Evolutionary conservation across 2,797 vertebrate genomes (phyloP).

Genomic region (Rhinichthys osculus): DNA sequence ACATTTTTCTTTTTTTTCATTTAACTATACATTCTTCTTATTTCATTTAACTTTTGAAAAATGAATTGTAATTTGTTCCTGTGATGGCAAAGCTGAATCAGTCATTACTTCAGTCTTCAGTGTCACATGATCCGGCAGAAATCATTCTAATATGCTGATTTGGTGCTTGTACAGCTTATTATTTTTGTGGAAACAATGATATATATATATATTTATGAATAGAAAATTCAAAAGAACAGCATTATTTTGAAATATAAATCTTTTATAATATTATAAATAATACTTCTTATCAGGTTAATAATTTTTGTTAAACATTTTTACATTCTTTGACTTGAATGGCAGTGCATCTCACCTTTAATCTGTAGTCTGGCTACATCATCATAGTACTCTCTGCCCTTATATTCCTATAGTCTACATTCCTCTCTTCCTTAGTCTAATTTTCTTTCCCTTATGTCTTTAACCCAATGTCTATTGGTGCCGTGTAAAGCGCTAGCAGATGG

Average conservation of each 20-base stretch:
- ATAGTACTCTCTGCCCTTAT: not conserved
- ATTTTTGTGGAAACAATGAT: not conserved
- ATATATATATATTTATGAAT: not conserved
- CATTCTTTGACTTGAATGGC: not conserved
- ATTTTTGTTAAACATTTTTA: not conserved
- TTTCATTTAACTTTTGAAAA: no score
- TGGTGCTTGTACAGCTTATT: not conserved
- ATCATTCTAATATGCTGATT: not conserved
- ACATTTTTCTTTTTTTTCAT: no score
- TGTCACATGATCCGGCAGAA: not conserved
- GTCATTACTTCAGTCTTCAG: not conserved
- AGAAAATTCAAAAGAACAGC: not conserved
- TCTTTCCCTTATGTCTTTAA: conserved; percentile 49
- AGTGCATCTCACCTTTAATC: not conserved
- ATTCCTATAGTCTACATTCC: not conserved
- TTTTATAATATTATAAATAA: not conserved
- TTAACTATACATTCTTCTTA: no score
- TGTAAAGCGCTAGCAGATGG: conserved; percentile 79
- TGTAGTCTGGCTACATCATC: conserved; percentile 37
- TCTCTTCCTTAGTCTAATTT: conserved; percentile 60
- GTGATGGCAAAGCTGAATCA: not conserved
- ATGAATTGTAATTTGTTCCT: no score
- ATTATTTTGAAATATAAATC: not conserved
- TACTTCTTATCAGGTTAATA: not conserved
- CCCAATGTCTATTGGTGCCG: conserved; percentile 58